These are phyloP conservation scores for Tipula vernalis DNA, from an alignment of 2,888 invertebrate species.

Conservation along the genomic window DNA sequence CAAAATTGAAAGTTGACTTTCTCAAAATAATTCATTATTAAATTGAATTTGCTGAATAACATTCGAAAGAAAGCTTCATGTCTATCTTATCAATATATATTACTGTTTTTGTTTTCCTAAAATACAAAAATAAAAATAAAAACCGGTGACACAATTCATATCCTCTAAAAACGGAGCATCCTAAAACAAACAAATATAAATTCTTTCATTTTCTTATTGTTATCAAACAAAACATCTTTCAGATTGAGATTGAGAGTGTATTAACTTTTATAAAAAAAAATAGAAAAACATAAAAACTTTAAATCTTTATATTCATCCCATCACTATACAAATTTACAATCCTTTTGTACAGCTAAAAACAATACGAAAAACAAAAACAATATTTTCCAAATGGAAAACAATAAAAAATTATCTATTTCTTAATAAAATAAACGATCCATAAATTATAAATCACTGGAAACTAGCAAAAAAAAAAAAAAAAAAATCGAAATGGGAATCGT, in stretches of 20 bases:
- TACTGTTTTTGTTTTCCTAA: background rate
- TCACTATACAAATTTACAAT: too few species aligned
- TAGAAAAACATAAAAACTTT: background rate
- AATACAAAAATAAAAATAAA: too few species aligned
- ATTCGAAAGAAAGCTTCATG: background rate
- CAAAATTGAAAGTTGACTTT: background rate
- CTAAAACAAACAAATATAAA: background rate
- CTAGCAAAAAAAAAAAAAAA: background rate
- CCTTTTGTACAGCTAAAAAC: too few species aligned
- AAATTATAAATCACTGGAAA: background rate
- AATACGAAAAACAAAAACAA: too few species aligned
- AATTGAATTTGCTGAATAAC: background rate
- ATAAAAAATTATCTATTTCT: background rate
- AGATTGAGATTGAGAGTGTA: background rate
- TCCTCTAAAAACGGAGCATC: background rate
- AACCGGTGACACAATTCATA: background rate
- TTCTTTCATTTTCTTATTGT: background rate
- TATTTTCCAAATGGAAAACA: background rate
- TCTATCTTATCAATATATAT: background rate
- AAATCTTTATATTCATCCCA: background rate
- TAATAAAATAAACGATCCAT: background rate
- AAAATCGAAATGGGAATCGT: background rate
- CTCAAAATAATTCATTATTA: background rate
- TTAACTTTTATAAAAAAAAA: background rate
- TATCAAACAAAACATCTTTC: background rate